Evolutionary conservation across 2,113 vertebrate genomes (phyloP), one percentile per base, ranked within the genome.

Genomic region (Syrmaticus mikado): DNA sequence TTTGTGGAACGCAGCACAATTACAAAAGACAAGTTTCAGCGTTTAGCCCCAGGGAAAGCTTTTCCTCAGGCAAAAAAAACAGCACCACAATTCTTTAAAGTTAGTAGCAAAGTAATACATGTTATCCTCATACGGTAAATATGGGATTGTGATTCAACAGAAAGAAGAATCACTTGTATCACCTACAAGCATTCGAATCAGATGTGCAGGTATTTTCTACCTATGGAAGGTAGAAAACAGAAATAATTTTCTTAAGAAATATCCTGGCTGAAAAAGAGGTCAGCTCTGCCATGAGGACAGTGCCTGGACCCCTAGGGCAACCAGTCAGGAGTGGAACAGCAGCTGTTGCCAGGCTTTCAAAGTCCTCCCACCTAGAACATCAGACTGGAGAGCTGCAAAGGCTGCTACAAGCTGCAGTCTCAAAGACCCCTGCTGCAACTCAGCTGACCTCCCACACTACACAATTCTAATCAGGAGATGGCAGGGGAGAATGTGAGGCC

Each of bases 81-180:
- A 20, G 3, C 30, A 57, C 30, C 57, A 36, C 22, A 62, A 45
- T 40, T 15, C 19, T 45, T 64, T n/a, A n/a, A 58, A 84, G 45
- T 10, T 27, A 14, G 48, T 43, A 70, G 13, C 28, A 64, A 36
- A 50, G 40, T n/a, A 76, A 48, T 27, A 36, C 30, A 21, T 0
- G 0, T 48, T 50, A 30, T 27, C 60, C 32, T 62, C 8, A 40
- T 6, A 11, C 9, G 10, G 10, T 4, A 67, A 0, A 0, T 64
- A 41, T 1, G 71, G n/a, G 80, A 62, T 12, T 66, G 53, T 34
- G 55, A 60, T 43, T 40, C 22, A 87, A 52, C 11, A 66, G 11
- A 17, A 73, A 1, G 5, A 74, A 43, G 10, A 62, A 50, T 12
- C 77, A 41, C 0, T 0, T 24, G 21, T 4, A 64, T n/a, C 30